Base-by-base conservation (phyloP, 2,113 vertebrate genomes). In the Reinhardtius hippoglossoides region DNA sequence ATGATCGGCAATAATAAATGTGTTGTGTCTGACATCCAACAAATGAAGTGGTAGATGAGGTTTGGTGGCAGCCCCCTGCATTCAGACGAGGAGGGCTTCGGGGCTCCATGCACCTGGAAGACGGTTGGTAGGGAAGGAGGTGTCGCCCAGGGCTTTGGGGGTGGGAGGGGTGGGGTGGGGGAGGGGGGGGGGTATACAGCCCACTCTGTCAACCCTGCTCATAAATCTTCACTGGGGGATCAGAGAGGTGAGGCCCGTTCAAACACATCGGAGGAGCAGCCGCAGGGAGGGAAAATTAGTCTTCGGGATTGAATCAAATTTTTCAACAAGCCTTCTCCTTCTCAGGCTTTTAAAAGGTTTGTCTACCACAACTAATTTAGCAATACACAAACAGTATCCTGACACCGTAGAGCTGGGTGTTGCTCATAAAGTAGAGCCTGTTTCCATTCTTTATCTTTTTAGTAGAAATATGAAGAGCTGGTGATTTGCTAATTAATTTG, bases 21-120 rank as follows among this genome's bases (percentile, higher is more conserved):
- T 88, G 91, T 84, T 84, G 67, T 76, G 62, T 88, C 79, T 93
- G 88, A 94, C 87, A 89, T 85, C 73, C 87, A 91, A 92, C 90
- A 92, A 94, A 94, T 92, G 88, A 88, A 73, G 71, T 58, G 82
- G 70, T 73, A 87, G 69, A 76, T 85, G 84, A 84, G 74, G 62
- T 74, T 76, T 55, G 65, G 69, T 72, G 71, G 79, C 75, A 67
- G 57, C 66, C 74, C 37, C 61, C 15, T 50, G 18, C 71, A 48
- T 85, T 84, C 58, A 81, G 87, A 88, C 12, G 62, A 70, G 72
- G 52, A 81, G 66, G 37, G 91, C 89, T 89, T 75, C 82, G 83
- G 91, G 90, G 88, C 88, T 76, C 66, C 61, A 65, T 90, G 87
- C 94, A 95, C 94, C 94, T 95, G 94, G 94, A 90, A 87, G 68